phyloP scores from a whole-genome alignment of 2,888 invertebrate genomes.

The Torymus aiolomorphi region DNA sequence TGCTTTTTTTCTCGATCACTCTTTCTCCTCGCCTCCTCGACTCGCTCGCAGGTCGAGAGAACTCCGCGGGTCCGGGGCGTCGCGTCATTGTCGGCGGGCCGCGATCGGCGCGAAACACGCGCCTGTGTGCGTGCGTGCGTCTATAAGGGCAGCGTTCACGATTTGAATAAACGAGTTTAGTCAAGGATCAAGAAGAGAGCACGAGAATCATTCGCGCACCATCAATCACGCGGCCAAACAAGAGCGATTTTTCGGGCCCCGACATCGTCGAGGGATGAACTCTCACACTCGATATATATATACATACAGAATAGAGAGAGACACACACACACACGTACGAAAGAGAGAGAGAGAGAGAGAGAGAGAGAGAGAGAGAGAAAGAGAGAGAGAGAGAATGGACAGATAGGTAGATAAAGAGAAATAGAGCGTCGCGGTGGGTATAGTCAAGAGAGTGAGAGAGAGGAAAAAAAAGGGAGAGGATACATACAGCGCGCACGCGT shows the following conservation, averaged over 20 bases:
- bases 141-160: conserved; percentile 14
- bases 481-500: background rate
- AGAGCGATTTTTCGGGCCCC: conserved; percentile 49
- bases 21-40: conserved; percentile 2
- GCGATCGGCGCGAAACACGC: conserved; percentile 8
- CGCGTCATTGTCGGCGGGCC: conserved; percentile 33
- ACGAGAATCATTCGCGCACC: conserved; percentile 50
- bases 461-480: conserved; percentile 8
- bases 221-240: conserved; percentile 50
- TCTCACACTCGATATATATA: background rate
- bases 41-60: background rate
- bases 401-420: background rate
- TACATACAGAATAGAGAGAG: background rate
- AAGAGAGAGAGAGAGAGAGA: too few species aligned
- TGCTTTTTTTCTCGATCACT: background rate
- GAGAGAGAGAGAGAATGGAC: too few species aligned
- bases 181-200: background rate
- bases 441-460: background rate
- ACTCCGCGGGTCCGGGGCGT: conserved; percentile 13
- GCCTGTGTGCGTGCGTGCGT: background rate
- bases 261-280: conserved; percentile 13
- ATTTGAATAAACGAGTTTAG: conserved; percentile 55
- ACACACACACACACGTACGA: too few species aligned
- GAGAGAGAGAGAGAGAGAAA: too few species aligned
- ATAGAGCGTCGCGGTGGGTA: conserved; percentile 4